phyloP scores from a whole-genome alignment of 2,797 vertebrate genomes.

The Pseudochirops cupreus region DNA sequence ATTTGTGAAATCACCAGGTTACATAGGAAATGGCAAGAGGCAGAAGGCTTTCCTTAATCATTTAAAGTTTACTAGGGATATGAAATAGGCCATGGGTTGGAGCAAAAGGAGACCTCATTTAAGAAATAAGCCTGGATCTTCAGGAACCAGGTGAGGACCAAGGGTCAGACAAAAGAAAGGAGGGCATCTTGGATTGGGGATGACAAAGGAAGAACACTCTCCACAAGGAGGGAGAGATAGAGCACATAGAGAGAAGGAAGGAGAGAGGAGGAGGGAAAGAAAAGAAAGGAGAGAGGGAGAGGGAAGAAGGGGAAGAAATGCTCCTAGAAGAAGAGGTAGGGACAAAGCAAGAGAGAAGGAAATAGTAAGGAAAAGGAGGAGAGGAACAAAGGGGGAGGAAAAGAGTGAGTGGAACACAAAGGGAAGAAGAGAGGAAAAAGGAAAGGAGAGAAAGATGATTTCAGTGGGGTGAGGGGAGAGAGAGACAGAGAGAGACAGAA shows the following conservation, averaged over 20 bases:
- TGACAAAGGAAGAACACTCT: not conserved
- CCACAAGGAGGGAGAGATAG: not conserved
- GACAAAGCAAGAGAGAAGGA: not conserved
- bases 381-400: slow-evolving; percentile 63
- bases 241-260: not conserved
- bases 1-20: not conserved
- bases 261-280: not conserved
- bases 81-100: not conserved
- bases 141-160: not conserved
- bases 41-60: not conserved
- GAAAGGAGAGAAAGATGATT: not conserved
- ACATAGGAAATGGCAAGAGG: no score
- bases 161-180: not conserved
- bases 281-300: not conserved
- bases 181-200: not conserved
- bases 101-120: not conserved
- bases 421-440: slow-evolving; percentile 61
- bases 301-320: not conserved
- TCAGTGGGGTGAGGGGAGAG: not conserved
- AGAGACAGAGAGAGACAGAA: not conserved
- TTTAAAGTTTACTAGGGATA: not conserved
- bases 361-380: not conserved
- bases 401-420: not conserved
- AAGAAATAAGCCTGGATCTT: not conserved
- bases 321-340: no score